A percentile compares a stretch with the other conserved stretches of the same genome.
Evolutionary conservation across 2,113 vertebrate species (phyloP).

Genomic region (Damaliscus lunatus): DNA sequence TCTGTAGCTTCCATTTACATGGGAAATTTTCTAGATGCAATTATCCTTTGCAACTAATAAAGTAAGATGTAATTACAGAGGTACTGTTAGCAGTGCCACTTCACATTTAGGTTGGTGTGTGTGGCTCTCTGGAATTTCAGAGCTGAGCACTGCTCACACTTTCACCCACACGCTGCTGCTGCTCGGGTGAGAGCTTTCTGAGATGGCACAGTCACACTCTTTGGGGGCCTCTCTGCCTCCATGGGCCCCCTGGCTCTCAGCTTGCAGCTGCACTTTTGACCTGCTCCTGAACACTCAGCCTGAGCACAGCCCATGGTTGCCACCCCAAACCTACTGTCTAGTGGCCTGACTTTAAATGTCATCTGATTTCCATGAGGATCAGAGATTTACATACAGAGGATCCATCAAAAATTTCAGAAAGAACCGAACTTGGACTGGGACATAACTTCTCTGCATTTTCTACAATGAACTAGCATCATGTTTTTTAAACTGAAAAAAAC

Average conservation of each 20-base stretch:
- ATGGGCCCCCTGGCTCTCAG: background rate
- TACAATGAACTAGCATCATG: background rate
- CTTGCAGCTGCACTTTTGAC: slow-evolving; percentile 20
- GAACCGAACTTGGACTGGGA: background rate
- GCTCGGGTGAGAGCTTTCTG: background rate
- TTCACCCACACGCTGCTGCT: slow-evolving; percentile 34
- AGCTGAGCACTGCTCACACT: slow-evolving; percentile 45
- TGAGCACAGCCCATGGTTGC: background rate
- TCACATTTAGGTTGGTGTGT: slow-evolving; percentile 64
- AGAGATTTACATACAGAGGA: background rate
- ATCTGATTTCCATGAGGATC: background rate
- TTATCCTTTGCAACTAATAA: slow-evolving; percentile 78
- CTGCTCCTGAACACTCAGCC: background rate
- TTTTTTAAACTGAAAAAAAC: background rate
- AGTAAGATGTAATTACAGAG: slow-evolving; percentile 73
- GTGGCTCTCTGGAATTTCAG: slow-evolving; percentile 56
- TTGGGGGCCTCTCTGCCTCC: background rate
- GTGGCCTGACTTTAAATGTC: background rate
- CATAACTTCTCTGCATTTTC: background rate
- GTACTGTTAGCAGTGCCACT: slow-evolving; percentile 67
- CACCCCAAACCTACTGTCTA: background rate
- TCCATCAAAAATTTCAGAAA: background rate
- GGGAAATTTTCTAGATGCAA: slow-evolving; percentile 75
- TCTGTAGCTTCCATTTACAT: slow-evolving; percentile 37
- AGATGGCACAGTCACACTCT: background rate